These are phyloP conservation scores for Silvanus unidentatus DNA, from an alignment of 2,888 invertebrate genomes.

Conservation along the genomic window DNA sequence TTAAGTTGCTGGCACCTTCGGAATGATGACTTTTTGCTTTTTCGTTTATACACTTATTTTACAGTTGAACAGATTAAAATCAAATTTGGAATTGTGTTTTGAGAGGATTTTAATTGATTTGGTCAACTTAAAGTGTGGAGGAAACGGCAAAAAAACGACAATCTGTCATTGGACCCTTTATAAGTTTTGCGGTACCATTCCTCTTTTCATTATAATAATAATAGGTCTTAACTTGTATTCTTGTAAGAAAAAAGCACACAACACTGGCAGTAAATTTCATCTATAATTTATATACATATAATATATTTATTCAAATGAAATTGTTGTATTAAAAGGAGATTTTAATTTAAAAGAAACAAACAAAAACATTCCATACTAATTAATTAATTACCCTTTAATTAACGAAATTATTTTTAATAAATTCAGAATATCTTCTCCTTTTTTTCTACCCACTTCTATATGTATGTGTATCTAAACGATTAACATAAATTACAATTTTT, in stretches of 20 bases:
- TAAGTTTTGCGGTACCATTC: too few relatives aligned
- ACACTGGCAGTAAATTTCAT: too few relatives aligned
- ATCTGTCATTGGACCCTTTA: constrained; percentile 42
- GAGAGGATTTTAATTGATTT: constrained; percentile 4
- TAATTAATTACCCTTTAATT: constrained; percentile 1
- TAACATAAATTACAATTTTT: constrained; percentile 1
- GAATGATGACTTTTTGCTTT: neutral
- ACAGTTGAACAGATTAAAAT: too few relatives aligned
- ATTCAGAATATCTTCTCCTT: neutral
- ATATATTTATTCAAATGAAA: neutral
- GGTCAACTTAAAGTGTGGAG: too few relatives aligned
- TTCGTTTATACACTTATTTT: too few relatives aligned
- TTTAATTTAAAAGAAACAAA: neutral
- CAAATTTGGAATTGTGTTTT: too few relatives aligned
- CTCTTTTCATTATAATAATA: too few relatives aligned
- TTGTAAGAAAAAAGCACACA: too few relatives aligned
- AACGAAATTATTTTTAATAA: neutral
- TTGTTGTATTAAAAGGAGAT: neutral
- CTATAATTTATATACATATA: too few relatives aligned
- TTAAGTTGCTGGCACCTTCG: constrained; percentile 25
- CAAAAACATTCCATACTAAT: constrained; percentile 1
- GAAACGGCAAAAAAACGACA: constrained; percentile 34
- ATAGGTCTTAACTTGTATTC: too few relatives aligned
- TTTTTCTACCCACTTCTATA: too few relatives aligned
- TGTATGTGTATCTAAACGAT: too few relatives aligned